Base-by-base conservation (phyloP, 2,888 invertebrate genomes). In the Altica lythri region DNA sequence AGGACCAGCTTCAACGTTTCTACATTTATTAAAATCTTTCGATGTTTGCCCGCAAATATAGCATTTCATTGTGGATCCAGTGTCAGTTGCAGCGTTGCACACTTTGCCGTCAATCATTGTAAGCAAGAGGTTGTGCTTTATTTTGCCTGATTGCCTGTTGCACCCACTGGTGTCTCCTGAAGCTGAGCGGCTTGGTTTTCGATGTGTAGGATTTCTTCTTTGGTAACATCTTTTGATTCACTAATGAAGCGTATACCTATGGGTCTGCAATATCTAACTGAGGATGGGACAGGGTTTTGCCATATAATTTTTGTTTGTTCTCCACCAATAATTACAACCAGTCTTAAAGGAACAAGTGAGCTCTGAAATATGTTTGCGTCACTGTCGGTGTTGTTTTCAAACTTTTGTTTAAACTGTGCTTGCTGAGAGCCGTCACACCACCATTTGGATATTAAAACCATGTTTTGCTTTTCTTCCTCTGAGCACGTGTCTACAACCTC, bases 101-200 rank as follows among this genome's bases (percentile, higher is more conserved):
- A 68, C 59, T 58, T 68, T 68, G 4, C 47, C 65, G 53, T 68
- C 67, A 9, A 68, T 52, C 68, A 67, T 68, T 2, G 66, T 66
- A 32, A 64, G 40, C 10, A 48, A 6, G 35, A 58, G 35, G 8
- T 32, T 53, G 30, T 53, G 51, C 14, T 58, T 38, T 6, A 58
- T 35, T 27, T 6, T 27, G 27, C n/a, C 27, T 27, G 4, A n/a
- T 6, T 27, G 4, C 9, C 9, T 27, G 27, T n/a, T 27, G 9
- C 6, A n/a, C n/a, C 27, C 27, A 27, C 4, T 3, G 6, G 2
- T 4, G 27, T 27, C n/a, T 27, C 27, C 27, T n/a, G 27, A 27
- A 27, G 27, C 9, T 27, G n/a, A 27, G 27, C n/a, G n/a, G n/a
- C n/a, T n/a, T n/a, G n/a, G n/a, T n/a, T n/a, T n/a, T n/a, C n/a